These are phyloP conservation scores for Nematolebias whitei DNA, from an alignment of 2,113 vertebrate genomes.

Conservation along the genomic window DNA sequence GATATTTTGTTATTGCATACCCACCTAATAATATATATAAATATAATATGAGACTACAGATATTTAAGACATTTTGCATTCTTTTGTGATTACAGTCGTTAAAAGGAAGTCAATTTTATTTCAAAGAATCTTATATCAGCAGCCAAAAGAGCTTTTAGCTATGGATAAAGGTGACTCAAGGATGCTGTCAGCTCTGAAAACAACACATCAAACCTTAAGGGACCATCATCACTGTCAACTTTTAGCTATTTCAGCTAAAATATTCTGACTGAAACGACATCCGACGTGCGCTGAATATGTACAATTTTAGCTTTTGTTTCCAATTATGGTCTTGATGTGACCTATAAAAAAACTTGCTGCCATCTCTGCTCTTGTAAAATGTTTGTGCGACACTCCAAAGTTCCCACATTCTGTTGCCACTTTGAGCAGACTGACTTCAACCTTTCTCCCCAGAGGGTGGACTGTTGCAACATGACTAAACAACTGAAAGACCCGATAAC, in stretches of 20 bases:
- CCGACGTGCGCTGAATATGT: neutral
- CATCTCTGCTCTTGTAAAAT: constrained; percentile 10
- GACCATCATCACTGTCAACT: constrained; percentile 19
- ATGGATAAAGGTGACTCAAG: constrained; percentile 41
- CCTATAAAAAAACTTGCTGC: neutral
- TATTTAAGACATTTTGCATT: neutral
- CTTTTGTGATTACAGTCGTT: neutral
- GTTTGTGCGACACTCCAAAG: constrained; percentile 29
- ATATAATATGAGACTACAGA: no score
- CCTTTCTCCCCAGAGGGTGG: constrained; percentile 34
- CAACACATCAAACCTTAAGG: constrained; percentile 22
- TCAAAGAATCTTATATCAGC: constrained; percentile 46
- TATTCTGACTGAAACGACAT: constrained; percentile 15
- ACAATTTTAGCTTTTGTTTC: neutral
- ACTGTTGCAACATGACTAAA: constrained; percentile 3
- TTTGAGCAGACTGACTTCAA: constrained; percentile 47
- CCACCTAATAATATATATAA: neutral
- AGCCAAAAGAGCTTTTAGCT: constrained; percentile 53
- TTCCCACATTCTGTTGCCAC: constrained; percentile 55
- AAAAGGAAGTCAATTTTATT: constrained; percentile 10
- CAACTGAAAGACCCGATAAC: neutral
- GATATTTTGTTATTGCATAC: neutral
- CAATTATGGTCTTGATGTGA: neutral
- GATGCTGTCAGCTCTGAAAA: constrained; percentile 54
- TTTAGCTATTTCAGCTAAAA: constrained; percentile 10